Evolutionary conservation across 1,140 invertebrate species (phyloP), one percentile per base, ranked within the genome.

Genomic region (Drosophila bocqueti): DNA sequence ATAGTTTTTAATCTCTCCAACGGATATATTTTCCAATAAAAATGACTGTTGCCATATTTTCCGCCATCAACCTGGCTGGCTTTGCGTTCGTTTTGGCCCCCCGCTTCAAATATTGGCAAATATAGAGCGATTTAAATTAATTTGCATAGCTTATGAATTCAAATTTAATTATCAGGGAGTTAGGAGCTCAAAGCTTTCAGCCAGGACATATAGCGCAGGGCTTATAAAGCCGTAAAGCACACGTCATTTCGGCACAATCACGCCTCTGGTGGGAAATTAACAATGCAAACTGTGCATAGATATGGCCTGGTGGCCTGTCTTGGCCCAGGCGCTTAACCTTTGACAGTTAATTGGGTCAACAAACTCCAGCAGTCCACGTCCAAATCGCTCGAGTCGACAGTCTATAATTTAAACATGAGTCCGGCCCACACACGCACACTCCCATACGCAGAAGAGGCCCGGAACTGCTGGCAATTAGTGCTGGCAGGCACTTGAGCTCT

Each of bases 271-370:
- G 67, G n/a, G 24, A 36, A 69, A 81, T 84, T 85, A 84, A 77
- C 76, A 78, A 84, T 85, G 82, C 63, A 85, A 85, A 78, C 67
- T 74, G 64, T 77, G 73, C 82, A 84, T 69, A 67, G 50, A 65
- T 58, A 49, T 45, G 18, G 43, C 45, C 40, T 38, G 31, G 34
- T 24, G 36, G 34, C 26, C 13, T 24, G 83, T 46, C 64, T 71
- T 60, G 57, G 47, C 43, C 54, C 59, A 60, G 78, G 69, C 72
- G 75, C 69, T 85, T 86, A 67, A 79, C 67, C 75, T 65, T 77
- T 77, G 73, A 63, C 72, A 55, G 77, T 62, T 89, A 87, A 89
- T 89, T 89, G 81, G 85, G 84, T 84, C 81, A 84, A 73, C 78
- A 79, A 81, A 79, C 78, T 81, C 62, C 78, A 55, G 59, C 18